Evolutionary conservation across 2,113 vertebrate genomes (phyloP), one percentile per base, ranked within the genome.

Genomic region (Tetrao urogallus): DNA sequence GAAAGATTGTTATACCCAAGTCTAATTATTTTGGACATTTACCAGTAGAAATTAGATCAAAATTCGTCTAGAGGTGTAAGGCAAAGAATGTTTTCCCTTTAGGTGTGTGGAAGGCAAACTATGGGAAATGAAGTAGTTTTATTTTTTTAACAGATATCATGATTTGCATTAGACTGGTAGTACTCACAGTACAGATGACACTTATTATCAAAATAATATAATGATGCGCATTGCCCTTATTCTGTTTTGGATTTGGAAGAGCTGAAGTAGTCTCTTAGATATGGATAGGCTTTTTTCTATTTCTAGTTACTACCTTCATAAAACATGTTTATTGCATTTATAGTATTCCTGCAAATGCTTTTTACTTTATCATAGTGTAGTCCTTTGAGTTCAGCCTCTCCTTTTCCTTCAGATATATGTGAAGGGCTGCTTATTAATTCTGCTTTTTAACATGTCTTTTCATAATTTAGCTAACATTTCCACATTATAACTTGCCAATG

Each of bases 141-240:
- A 92, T 76, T 79, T 89, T 89, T 95, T 96, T 97, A 90, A 56
- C 85, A 95, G 94, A 94, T 97, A 94, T 95, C 98, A 93, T 92
- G 96, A 96, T 98, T 98, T 88, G 65, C 95, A 94, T 91, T 91
- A 96, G 95, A 79, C 92, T 97, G 97, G 96, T 92, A 98, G 92
- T 90, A 97, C 96, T 97, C 96, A 95, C 96, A 97, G 92, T 97
- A 95, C 97, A 98, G 94, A 93, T 92, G 78, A 64, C 93, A 84
- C 69, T 95, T 80, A 83, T 78, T 95, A 63, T 22, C 88, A 54
- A 94, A 96, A 88, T 84, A 94, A 30, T 94, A 96, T 93, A 93
- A 84, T 92, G 63, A 40, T 88, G 95, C 89, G 90, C 97, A 56
- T 87, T 93, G 90, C 61, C 48, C 8, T 91, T 10, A 20, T 58